A percentile compares a stretch with the other conserved stretches of the same genome.
These are phyloP conservation scores for Calephelis nemesis DNA, from an alignment of 1,140 invertebrate genomes.

Conservation along the genomic window DNA sequence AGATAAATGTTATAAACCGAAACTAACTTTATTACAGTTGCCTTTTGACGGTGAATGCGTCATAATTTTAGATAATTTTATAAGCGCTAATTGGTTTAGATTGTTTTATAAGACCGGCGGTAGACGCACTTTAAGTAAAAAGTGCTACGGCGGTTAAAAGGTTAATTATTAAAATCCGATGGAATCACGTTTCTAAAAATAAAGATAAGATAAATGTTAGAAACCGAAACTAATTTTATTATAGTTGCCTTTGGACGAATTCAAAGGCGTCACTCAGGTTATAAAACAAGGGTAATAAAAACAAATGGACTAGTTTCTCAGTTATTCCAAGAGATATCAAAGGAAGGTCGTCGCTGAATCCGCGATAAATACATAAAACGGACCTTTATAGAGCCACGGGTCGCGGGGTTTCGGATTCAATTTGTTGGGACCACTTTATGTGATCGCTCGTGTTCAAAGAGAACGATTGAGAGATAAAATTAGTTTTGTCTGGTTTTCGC, in stretches of 20 bases:
- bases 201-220: not conserved
- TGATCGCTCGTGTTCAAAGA: slow-evolving; percentile 25
- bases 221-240: not conserved
- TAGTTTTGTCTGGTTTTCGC: slow-evolving; percentile 26
- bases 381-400: slow-evolving; percentile 39
- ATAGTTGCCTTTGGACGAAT: not conserved
- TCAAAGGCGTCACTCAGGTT: not conserved
- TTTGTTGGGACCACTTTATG: slow-evolving; percentile 44
- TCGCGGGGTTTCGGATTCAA: slow-evolving; percentile 46
- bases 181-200: too few relatives aligned
- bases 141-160: too few relatives aligned
- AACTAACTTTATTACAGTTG: not conserved
- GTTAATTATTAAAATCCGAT: too few relatives aligned
- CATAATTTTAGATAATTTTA: too few relatives aligned
- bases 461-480: slow-evolving; percentile 25
- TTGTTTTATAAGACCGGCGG: too few relatives aligned
- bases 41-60: too few relatives aligned
- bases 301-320: slow-evolving; percentile 10
- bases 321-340: slow-evolving; percentile 28
- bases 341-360: slow-evolving; percentile 29
- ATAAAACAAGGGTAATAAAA: slow-evolving; percentile 14
- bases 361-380: slow-evolving; percentile 46
- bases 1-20: not conserved
- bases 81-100: too few relatives aligned
- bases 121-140: too few relatives aligned